Percentiles rank a stretch among this genome's conserved stretches.
Conservation (phyloP, 2,113 vertebrate species). For the Nothobranchius kuhntae region DNA sequence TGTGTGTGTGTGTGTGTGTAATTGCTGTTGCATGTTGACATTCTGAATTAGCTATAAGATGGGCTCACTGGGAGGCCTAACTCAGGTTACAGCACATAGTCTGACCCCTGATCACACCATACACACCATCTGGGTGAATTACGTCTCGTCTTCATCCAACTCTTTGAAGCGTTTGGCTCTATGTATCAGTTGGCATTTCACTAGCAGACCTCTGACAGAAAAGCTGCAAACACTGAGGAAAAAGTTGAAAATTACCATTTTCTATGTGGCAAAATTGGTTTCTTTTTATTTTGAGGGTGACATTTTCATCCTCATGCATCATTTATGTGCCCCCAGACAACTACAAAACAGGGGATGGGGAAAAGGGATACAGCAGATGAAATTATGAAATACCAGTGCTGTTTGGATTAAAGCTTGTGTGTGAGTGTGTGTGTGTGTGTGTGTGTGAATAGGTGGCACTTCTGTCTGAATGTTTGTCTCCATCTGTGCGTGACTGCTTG, state of each 20-base stretch:
- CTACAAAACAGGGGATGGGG: conserved; percentile 77
- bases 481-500: background rate
- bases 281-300: conserved; percentile 86
- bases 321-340: conserved; percentile 86
- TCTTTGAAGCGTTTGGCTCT: conserved; percentile 28
- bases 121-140: conserved; percentile 18
- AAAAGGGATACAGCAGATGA: conserved; percentile 81
- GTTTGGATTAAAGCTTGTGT: conserved; percentile 78
- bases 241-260: conserved; percentile 75
- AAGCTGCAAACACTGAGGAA: conserved; percentile 31
- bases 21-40: conserved; percentile 1
- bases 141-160: conserved; percentile 12
- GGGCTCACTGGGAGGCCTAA: background rate
- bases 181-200: conserved; percentile 48
- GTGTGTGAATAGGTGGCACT: conserved; percentile 13
- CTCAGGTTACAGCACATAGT: background rate
- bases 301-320: conserved; percentile 87
- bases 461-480: background rate
- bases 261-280: conserved; percentile 77
- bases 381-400: conserved; percentile 84
- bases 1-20: background rate
- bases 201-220: conserved; percentile 26
- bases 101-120: background rate
- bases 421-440: conserved; percentile 17
- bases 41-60: conserved; percentile 5